Percentiles rank a stretch among this genome's conserved stretches.
Evolutionary conservation across 1,140 invertebrate species (phyloP).

Genomic region (Tachypleus tridentatus): DNA sequence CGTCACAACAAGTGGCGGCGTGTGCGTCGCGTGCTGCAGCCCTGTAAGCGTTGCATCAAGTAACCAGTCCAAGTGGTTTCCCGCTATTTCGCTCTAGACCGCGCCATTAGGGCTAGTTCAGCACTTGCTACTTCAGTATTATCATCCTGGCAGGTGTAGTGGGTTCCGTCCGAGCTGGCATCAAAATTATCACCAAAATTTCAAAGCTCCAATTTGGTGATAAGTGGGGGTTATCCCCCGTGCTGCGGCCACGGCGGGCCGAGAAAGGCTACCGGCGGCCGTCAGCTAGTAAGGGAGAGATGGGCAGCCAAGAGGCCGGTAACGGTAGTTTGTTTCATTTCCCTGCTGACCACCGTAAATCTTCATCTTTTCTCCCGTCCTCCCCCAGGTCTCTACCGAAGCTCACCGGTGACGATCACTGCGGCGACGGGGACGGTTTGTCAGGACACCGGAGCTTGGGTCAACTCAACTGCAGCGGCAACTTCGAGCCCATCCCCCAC

Average conservation of each 20-base stretch:
- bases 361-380: constrained; percentile 5
- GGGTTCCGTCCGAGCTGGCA: no score
- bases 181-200: constrained; percentile 54
- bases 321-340: neutral
- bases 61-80: no score
- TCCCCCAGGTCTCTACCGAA: constrained; percentile 85
- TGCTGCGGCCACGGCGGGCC: constrained; percentile 72
- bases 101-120: no score
- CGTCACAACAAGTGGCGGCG: no score
- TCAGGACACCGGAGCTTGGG: neutral
- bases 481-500: constrained; percentile 89
- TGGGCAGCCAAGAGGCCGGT: neutral
- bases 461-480: constrained; percentile 7
- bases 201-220: constrained; percentile 88
- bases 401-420: constrained; percentile 84
- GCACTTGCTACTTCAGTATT: no score
- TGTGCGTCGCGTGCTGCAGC: no score
- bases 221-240: constrained; percentile 91
- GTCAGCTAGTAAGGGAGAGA: neutral
- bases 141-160: no score
- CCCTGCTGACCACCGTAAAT: constrained; percentile 28
- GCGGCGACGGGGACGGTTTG: constrained; percentile 44
- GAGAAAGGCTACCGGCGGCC: constrained; percentile 10
- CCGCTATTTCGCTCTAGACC: no score
- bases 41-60: no score